These are phyloP conservation scores for Sialia sialis DNA, from an alignment of 2,113 vertebrate species.

Conservation along the genomic window DNA sequence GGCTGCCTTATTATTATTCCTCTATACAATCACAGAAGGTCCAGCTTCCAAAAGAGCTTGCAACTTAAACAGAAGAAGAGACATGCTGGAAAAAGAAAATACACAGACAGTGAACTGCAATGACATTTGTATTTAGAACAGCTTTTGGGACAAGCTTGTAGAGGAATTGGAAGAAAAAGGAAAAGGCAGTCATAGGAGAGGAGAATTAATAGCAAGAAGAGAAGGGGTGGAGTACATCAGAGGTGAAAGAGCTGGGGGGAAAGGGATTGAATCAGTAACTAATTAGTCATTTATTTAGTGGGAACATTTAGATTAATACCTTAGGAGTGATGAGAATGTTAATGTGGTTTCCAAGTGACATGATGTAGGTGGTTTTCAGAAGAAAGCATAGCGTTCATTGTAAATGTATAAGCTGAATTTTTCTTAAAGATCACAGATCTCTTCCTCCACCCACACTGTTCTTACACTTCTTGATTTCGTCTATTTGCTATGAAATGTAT, in stretches of 20 bases:
- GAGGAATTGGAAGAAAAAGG: neutral
- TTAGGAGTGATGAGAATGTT: slow-evolving; percentile 23
- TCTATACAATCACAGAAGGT: neutral
- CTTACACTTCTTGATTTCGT: slow-evolving; percentile 49
- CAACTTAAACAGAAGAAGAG: neutral
- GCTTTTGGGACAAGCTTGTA: neutral
- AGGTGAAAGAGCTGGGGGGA: neutral
- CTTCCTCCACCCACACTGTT: slow-evolving; percentile 45
- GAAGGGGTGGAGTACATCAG: neutral
- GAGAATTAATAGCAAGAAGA: neutral
- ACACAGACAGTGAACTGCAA: neutral
- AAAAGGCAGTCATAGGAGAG: neutral
- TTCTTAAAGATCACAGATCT: slow-evolving; percentile 55
- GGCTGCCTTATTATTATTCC: neutral
- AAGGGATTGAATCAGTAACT: neutral
- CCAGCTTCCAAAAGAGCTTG: neutral
- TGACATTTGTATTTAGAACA: neutral
- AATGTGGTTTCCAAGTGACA: slow-evolving; percentile 48
- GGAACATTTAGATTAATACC: slow-evolving; percentile 20
- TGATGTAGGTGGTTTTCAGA: slow-evolving; percentile 45
- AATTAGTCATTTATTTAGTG: slow-evolving; percentile 21
- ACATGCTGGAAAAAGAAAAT: neutral
- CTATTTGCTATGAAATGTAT: slow-evolving; percentile 23
- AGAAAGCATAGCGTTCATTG: slow-evolving; percentile 48
- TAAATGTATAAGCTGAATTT: slow-evolving; percentile 50